These are phyloP conservation scores for Theodoxus fluviatilis DNA, from an alignment of 2,888 invertebrate species.

Conservation along the genomic window DNA sequence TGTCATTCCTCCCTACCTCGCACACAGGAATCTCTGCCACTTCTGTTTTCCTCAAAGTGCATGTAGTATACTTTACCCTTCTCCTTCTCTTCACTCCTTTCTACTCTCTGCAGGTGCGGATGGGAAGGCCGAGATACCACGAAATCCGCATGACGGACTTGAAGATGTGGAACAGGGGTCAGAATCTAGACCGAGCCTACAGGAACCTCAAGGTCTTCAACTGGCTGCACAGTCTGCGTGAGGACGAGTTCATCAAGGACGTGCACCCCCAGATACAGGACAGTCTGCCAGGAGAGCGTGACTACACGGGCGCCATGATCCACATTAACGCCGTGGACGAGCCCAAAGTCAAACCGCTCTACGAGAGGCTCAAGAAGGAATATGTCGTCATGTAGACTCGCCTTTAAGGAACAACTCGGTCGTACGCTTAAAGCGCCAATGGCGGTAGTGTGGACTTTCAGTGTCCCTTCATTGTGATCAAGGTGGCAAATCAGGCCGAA, in stretches of 20 bases:
- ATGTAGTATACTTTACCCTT: background rate
- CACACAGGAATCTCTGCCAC: no score
- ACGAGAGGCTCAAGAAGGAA: conserved; percentile 23
- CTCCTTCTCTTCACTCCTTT: background rate
- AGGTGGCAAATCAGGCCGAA: no score
- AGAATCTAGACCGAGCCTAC: conserved; percentile 45
- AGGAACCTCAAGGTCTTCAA: conserved; percentile 96
- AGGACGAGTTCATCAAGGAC: conserved; percentile 63
- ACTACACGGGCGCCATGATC: conserved; percentile 34
- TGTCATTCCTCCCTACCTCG: no score
- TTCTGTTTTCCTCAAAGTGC: background rate
- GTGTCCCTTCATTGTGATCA: no score
- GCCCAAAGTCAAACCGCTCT: conserved; percentile 48
- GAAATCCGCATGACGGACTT: conserved; percentile 48
- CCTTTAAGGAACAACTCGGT: no score
- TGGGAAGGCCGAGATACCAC: conserved; percentile 57
- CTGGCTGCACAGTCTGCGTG: conserved; percentile 88
- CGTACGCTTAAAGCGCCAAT: no score
- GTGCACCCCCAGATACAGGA: conserved; percentile 38
- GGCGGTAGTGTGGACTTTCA: no score
- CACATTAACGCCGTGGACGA: conserved; percentile 52
- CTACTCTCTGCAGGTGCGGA: conserved; percentile 35
- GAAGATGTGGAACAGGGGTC: conserved; percentile 46
- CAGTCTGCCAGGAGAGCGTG: conserved; percentile 32
- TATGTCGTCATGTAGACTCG: no score